Conservation (phyloP, 2,797 vertebrate species). For the Xenopus petersii region DNA sequence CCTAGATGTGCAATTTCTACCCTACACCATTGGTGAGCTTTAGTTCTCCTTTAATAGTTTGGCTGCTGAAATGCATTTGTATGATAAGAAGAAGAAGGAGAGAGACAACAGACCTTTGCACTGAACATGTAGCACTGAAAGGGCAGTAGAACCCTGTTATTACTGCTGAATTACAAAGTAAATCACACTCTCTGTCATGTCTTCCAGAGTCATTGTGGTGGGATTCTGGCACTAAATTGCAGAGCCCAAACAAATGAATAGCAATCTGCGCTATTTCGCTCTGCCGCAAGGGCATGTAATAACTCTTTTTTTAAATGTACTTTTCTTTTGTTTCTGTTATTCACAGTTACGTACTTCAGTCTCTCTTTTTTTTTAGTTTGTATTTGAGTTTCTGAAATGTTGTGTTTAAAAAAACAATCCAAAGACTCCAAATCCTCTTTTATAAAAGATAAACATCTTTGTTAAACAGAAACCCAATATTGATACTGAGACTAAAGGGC, state of each 20-base stretch:
- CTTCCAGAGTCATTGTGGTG: background rate
- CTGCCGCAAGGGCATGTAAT: background rate
- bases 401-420: no score
- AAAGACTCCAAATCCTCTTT: no score
- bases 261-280: background rate
- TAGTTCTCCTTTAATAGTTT: no score
- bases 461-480: no score
- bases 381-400: no score
- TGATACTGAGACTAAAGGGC: no score
- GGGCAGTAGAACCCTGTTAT: background rate
- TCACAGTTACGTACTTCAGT: no score
- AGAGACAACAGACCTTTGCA: background rate
- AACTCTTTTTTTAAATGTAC: background rate
- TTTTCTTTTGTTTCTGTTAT: no score
- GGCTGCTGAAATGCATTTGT: background rate
- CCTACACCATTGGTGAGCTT: no score
- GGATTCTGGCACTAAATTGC: background rate
- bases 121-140: background rate
- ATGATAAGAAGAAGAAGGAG: background rate
- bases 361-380: no score
- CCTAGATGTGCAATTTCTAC: no score
- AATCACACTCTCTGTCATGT: background rate
- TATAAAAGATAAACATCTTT: no score
- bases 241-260: background rate
- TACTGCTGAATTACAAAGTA: background rate